Conservation (phyloP, 2,797 vertebrate genomes). For the Lepilemur ruficaudatus region DNA sequence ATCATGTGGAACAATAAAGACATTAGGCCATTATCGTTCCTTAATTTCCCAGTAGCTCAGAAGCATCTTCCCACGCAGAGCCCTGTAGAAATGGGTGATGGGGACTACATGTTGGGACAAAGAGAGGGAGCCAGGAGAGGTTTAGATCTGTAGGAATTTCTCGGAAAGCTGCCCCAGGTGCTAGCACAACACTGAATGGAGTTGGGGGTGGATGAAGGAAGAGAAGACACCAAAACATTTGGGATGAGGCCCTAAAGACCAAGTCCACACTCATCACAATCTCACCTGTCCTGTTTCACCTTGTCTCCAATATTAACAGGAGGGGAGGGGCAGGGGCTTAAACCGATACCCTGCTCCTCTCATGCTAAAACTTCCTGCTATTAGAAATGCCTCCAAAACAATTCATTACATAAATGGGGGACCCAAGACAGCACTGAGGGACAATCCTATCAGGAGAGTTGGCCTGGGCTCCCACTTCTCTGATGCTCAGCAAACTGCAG, state of each 20-base stretch:
- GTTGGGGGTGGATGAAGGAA: not conserved
- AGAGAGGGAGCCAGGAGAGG: not conserved
- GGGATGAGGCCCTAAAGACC: not conserved
- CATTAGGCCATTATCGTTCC: not conserved
- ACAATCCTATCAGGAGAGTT: not conserved
- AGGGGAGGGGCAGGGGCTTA: not conserved
- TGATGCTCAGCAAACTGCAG: not conserved
- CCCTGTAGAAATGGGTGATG: not conserved
- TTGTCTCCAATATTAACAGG: not conserved
- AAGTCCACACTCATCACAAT: not conserved
- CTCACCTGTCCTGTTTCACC: not conserved
- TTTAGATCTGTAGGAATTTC: not conserved
- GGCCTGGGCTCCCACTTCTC: not conserved
- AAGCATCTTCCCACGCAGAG: not conserved
- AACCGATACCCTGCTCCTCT: not conserved
- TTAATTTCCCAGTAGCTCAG: not conserved
- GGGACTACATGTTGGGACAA: not conserved
- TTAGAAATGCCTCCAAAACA: not conserved
- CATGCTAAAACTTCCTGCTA: not conserved
- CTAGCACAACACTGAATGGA: not conserved
- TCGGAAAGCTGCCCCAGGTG: not conserved
- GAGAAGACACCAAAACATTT: not conserved
- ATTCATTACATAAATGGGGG: not conserved
- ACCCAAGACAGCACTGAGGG: not conserved
- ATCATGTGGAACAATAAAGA: not conserved